Conservation (phyloP, 2,113 vertebrate species). For the Leucopsar rothschildi region DNA sequence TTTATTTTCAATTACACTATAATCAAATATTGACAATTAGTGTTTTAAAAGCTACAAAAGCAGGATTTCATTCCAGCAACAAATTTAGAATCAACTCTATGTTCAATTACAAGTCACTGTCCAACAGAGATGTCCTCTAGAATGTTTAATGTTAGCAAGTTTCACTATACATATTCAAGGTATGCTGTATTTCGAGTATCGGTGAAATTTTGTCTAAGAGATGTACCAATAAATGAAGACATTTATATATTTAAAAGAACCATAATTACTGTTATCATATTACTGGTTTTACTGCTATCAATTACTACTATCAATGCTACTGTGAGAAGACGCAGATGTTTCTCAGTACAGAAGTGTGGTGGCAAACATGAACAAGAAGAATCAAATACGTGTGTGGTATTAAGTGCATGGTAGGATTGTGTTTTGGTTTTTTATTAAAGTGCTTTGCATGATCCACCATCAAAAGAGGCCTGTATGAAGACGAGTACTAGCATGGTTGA, state of each 20-base stretch:
- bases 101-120: neutral
- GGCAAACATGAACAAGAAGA: neutral
- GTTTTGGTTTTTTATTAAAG: neutral
- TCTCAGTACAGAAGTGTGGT: neutral
- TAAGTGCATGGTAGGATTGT: neutral
- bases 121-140: neutral
- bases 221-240: neutral
- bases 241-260: neutral
- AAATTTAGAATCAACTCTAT: neutral
- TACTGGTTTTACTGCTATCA: neutral
- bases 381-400: neutral
- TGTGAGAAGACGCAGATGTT: neutral
- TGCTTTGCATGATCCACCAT: neutral
- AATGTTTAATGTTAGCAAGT: neutral
- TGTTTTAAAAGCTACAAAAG: neutral
- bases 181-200: neutral
- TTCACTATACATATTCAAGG: neutral
- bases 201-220: neutral
- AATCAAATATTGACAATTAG: neutral
- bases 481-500: neutral
- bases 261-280: neutral
- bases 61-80: neutral
- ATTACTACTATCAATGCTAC: neutral
- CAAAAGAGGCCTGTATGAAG: neutral
- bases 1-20: conserved; percentile 29